Evolutionary conservation across 1,140 invertebrate species (phyloP), one percentile per base, ranked within the genome.

Genomic region (Phocides pigmalion): DNA sequence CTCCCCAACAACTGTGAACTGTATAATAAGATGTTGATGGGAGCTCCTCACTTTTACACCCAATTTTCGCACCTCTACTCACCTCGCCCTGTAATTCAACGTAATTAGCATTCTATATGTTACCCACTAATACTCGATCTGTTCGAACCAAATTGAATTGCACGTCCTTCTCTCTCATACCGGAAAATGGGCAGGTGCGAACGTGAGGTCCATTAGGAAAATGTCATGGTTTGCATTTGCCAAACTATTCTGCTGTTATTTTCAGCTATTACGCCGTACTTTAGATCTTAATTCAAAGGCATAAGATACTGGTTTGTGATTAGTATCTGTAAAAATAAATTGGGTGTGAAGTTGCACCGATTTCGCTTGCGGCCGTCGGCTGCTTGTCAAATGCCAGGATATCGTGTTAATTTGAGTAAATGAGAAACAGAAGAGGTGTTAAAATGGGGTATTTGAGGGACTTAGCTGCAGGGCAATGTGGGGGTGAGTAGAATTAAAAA

Each of bases 21-120:
- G 15, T 50, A 59, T 71, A 71, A 71, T 71, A 47, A 66, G 37
- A 47, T 59, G 44, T 32, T 64, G 56, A 67, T 62, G 62, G 63
- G 19, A 35, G 19, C 50, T 63, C 50, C 39, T 62, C 63, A 66
- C 51, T 68, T 74, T 71, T 68, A 76, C 77, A 80, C 79, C 77
- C 72, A 80, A 84, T 84, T 76, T 80, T 84, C 77, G 67, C 77
- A 80, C 72, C 72, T 74, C 80, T 69, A 67, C 67, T 58, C 53
- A 59, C 41, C 35, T 42, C 61, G 58, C 62, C 70, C 72, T 70
- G 67, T 78, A 77, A 81, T 84, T 82, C 71, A 20, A 62, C 68
- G 37, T 71, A 75, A 74, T 79, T 74, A 82, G 62, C 22, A 47
- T 51, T 56, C 64, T 68, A 71, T 73, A 53, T 68, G 62, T 68